These are phyloP conservation scores for Polydrusus pterygomalis DNA, from an alignment of 2,888 invertebrate genomes.

Conservation along the genomic window DNA sequence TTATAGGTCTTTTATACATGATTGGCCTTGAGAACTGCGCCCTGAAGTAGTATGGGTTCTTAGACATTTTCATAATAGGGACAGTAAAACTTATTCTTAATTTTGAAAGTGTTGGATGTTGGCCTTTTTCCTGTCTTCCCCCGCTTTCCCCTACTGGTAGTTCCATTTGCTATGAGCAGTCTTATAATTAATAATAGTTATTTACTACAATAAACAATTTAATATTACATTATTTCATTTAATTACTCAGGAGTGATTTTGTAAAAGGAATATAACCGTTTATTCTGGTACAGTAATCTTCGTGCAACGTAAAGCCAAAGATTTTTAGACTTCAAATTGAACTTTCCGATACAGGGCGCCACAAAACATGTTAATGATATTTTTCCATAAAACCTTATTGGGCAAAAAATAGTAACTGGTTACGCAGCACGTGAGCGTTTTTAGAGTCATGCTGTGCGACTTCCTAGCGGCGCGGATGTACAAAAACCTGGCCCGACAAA, in stretches of 20 bases:
- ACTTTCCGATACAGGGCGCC: neutral
- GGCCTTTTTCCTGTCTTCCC: too few relatives aligned
- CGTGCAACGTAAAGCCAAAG: neutral
- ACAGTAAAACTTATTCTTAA: too few relatives aligned
- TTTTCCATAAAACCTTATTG: too few relatives aligned
- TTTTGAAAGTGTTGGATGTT: too few relatives aligned
- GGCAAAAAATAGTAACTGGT: too few relatives aligned
- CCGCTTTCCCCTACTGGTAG: neutral
- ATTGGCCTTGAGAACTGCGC: too few relatives aligned
- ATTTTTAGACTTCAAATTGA: neutral
- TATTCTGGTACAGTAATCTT: neutral
- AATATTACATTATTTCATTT: neutral
- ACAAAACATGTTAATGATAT: too few relatives aligned
- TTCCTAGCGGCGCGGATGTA: neutral
- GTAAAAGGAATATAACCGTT: slow-evolving; percentile 5
- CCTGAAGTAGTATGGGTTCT: too few relatives aligned
- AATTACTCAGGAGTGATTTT: neutral
- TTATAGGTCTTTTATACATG: too few relatives aligned
- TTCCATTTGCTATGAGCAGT: slow-evolving; percentile 11
- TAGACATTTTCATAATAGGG: too few relatives aligned
- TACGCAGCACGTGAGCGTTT: too few relatives aligned
- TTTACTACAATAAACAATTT: slow-evolving; percentile 13
- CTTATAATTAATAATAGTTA: slow-evolving; percentile 8
- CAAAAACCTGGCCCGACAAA: neutral
- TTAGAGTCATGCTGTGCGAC: too few relatives aligned